These are phyloP conservation scores for Pristionchus japonicus DNA, from an alignment of 2,888 invertebrate genomes.

Conservation along the genomic window DNA sequence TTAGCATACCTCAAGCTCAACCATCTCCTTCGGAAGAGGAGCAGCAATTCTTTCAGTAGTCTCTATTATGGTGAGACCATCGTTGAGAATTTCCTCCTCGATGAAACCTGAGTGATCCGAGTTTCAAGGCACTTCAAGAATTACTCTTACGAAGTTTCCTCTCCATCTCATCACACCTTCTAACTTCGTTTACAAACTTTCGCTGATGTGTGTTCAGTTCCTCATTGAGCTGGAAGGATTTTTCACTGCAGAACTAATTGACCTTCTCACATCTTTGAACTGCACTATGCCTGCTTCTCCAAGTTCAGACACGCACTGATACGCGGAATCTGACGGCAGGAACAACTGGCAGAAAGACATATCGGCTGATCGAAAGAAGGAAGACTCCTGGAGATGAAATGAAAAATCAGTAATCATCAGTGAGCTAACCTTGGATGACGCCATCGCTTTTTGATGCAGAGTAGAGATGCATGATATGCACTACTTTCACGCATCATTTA, in stretches of 20 bases:
- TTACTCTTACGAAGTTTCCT: slow-evolving; percentile 66
- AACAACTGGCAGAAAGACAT: slow-evolving; percentile 73
- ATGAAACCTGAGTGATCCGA: slow-evolving; percentile 50
- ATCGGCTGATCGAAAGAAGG: slow-evolving; percentile 70
- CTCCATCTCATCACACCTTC: slow-evolving; percentile 72
- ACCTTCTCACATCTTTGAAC: slow-evolving; percentile 66
- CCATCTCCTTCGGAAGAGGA: slow-evolving; percentile 69
- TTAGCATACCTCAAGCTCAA: slow-evolving; percentile 60
- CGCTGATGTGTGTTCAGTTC: slow-evolving; percentile 67
- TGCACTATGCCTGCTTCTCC: slow-evolving; percentile 71
- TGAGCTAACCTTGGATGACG: no score
- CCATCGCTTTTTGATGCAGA: no score
- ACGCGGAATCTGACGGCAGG: slow-evolving; percentile 71
- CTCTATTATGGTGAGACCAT: slow-evolving; percentile 62
- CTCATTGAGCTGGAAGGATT: slow-evolving; percentile 63
- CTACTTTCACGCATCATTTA: no score
- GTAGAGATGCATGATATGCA: no score
- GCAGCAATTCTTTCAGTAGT: slow-evolving; percentile 59
- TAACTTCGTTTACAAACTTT: slow-evolving; percentile 69
- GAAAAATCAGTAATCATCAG: no score
- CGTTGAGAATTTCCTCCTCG: slow-evolving; percentile 62
- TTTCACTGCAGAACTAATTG: neutral
- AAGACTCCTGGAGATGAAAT: slow-evolving; percentile 56
- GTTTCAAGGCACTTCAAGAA: neutral
- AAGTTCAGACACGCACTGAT: slow-evolving; percentile 70